These are phyloP conservation scores for Trichonephila clavata DNA, from an alignment of 1,140 invertebrate genomes.

Conservation along the genomic window DNA sequence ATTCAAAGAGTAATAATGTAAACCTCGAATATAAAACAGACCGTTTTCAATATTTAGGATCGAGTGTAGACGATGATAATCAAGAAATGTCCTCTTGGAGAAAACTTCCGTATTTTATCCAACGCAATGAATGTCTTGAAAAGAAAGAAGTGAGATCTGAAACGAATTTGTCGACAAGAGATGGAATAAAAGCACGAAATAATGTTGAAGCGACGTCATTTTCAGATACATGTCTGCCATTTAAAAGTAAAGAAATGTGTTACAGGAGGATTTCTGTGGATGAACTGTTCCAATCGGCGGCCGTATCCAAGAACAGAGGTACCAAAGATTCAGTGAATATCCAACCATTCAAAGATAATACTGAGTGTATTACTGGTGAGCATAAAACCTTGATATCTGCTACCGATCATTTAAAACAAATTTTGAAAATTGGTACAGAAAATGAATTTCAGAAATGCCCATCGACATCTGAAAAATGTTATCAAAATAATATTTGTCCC, in stretches of 20 bases:
- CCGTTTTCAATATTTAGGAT: no score
- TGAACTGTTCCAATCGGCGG: background rate
- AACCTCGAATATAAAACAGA: no score
- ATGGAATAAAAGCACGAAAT: background rate
- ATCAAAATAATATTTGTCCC: background rate
- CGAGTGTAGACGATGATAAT: background rate
- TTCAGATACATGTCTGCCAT: background rate
- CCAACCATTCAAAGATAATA: background rate
- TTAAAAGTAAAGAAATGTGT: background rate
- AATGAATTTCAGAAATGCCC: background rate
- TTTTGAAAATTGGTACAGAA: background rate
- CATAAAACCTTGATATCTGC: background rate
- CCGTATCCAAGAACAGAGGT: background rate
- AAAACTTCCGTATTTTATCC: background rate
- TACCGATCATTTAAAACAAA: background rate
- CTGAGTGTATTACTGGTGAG: background rate
- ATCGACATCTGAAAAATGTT: background rate
- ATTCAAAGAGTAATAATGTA: background rate
- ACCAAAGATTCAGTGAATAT: background rate
- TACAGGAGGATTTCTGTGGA: conserved; percentile 18
- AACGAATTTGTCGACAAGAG: background rate
- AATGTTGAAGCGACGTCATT: background rate
- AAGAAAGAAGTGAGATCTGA: background rate
- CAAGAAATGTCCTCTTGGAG: background rate
- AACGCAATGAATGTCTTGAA: no score